phyloP scores from a whole-genome alignment of 1,140 invertebrate species.

The Drosophila tristis region DNA sequence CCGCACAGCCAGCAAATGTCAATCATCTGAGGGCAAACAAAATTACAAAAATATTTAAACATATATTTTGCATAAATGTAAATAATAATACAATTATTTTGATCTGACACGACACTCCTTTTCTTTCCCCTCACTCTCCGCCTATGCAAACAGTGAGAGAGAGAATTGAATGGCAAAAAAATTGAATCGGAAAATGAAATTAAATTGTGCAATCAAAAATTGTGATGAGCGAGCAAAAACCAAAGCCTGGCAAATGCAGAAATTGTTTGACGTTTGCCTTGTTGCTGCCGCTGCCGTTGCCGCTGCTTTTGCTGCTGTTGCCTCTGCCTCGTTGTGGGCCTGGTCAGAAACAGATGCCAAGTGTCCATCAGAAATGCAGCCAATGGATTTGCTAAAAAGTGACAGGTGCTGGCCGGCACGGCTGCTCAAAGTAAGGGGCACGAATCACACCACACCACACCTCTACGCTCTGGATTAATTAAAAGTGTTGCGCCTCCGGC shows the following conservation, averaged over 20 bases:
- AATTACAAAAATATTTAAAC: constrained; percentile 19
- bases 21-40: constrained; percentile 55
- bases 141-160: constrained; percentile 39
- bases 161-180: not conserved
- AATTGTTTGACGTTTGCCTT: constrained; percentile 26
- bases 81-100: constrained; percentile 29
- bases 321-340: constrained; percentile 8
- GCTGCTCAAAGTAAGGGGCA: constrained; percentile 6
- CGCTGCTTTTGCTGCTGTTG: not conserved
- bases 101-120: not conserved
- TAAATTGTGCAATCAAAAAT: constrained; percentile 71
- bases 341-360: constrained; percentile 71
- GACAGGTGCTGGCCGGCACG: constrained; percentile 33
- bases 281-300: not conserved
- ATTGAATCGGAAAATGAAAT: constrained; percentile 42
- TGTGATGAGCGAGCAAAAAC: constrained; percentile 37
- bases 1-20: constrained; percentile 45
- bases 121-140: constrained; percentile 7
- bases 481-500: constrained; percentile 60
- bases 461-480: constrained; percentile 53
- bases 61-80: constrained; percentile 58
- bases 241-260: constrained; percentile 61
- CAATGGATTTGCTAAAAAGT: constrained; percentile 61
- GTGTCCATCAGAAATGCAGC: constrained; percentile 75
- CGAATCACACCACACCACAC: too few species aligned